Conservation (phyloP, 2,113 vertebrate genomes). For the Pogonocichla stellata region DNA sequence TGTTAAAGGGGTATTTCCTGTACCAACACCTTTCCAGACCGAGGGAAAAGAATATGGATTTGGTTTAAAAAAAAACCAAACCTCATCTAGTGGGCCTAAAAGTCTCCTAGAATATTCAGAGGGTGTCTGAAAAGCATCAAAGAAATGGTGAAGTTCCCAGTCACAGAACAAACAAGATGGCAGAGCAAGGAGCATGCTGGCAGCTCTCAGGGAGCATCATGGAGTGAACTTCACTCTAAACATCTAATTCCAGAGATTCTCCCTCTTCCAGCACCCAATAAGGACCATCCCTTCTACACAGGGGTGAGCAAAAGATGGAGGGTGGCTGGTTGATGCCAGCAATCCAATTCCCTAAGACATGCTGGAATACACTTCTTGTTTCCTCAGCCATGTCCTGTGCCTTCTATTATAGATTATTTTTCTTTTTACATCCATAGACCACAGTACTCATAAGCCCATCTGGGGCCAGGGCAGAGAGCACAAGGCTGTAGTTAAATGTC, state of each 20-base stretch:
- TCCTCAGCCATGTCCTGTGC: neutral
- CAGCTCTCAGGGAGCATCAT: fast-evolving
- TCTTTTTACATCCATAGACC: neutral
- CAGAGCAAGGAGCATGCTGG: fast-evolving
- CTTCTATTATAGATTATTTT: neutral
- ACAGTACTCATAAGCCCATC: neutral
- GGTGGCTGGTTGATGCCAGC: neutral
- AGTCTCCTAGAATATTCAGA: neutral
- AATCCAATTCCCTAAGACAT: neutral
- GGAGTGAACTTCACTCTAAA: neutral
- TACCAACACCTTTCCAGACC: neutral
- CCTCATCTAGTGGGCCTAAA: neutral
- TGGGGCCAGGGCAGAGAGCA: neutral
- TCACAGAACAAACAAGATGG: neutral
- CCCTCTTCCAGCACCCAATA: fast-evolving
- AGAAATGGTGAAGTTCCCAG: neutral
- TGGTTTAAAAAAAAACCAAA: neutral
- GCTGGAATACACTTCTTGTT: neutral
- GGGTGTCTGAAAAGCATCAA: neutral
- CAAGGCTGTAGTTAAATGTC: neutral
- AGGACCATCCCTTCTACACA: neutral
- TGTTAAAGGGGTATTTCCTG: neutral
- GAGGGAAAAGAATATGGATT: neutral
- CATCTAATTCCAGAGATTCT: neutral
- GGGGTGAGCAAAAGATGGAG: neutral